Evolutionary conservation across 2,113 vertebrate species (phyloP).

Genomic region (Phalacrocorax carbo): DNA sequence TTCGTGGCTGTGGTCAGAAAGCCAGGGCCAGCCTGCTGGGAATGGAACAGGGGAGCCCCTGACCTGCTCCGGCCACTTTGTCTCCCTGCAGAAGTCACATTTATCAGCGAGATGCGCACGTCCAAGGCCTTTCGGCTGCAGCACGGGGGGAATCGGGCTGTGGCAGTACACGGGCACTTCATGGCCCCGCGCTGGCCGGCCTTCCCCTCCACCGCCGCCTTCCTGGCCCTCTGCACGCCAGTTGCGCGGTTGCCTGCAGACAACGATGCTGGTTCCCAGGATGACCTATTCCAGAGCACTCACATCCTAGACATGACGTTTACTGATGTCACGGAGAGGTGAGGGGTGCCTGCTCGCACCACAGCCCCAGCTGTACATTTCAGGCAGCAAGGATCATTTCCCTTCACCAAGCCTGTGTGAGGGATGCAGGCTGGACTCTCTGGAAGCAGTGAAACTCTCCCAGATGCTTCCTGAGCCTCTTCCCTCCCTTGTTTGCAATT

Average conservation of each 20-base stretch:
- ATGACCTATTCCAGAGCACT: conserved; percentile 67
- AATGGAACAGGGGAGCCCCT: rapidly evolving
- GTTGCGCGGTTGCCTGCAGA: background rate
- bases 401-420: background rate
- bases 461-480: background rate
- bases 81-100: conserved; percentile 73
- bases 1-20: background rate
- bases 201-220: conserved; percentile 39
- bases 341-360: background rate
- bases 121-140: conserved; percentile 76
- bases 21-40: background rate
- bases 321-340: conserved; percentile 69
- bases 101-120: conserved; percentile 76
- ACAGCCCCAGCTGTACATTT: background rate
- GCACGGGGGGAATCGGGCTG: conserved; percentile 60
- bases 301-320: conserved; percentile 81
- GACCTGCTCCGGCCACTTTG: rapidly evolving
- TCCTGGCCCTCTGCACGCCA: conserved; percentile 81
- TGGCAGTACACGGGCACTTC: conserved; percentile 74
- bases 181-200: background rate
- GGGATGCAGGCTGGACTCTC: background rate
- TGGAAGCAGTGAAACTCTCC: rapidly evolving
- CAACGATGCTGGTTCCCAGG: background rate
- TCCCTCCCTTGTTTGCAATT: background rate
- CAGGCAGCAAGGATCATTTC: background rate